Evolutionary conservation across 2,113 vertebrate species (phyloP).

Genomic region (Eurystomus gularis): DNA sequence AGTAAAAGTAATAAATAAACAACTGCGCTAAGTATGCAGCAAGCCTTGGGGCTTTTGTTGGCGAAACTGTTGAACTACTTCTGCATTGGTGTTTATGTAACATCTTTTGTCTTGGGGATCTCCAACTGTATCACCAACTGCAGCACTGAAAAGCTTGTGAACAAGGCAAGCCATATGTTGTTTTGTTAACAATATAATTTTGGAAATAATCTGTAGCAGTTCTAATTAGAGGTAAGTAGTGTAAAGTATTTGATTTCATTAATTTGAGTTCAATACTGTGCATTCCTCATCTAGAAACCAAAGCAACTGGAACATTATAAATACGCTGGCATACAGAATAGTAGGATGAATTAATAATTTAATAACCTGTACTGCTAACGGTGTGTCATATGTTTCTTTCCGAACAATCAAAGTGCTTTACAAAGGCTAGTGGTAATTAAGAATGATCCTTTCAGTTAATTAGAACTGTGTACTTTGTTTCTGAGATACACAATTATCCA

Average conservation of each 20-base stretch:
- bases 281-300: constrained; percentile 13
- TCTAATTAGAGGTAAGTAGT: constrained; percentile 5
- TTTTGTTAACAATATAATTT: constrained; percentile 29
- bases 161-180: constrained; percentile 28
- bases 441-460: background rate
- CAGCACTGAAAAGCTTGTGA: constrained; percentile 4
- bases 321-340: constrained; percentile 9
- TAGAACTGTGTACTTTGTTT: constrained; percentile 6
- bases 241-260: constrained; percentile 19
- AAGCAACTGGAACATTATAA: background rate
- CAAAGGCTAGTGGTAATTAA: background rate
- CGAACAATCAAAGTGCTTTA: background rate
- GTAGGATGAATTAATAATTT: constrained; percentile 15
- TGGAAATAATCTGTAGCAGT: constrained; percentile 18
- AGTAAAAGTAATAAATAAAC: constrained; percentile 8
- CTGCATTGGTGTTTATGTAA: constrained; percentile 18
- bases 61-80: background rate
- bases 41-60: background rate
- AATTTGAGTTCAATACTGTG: constrained; percentile 18
- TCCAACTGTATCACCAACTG: background rate
- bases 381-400: background rate
- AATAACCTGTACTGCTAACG: background rate
- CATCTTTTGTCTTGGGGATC: constrained; percentile 42
- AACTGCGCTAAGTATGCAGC: background rate
- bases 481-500: background rate